Base-by-base conservation (phyloP, 2,113 vertebrate species). In the Gymnorhina tibicen region DNA sequence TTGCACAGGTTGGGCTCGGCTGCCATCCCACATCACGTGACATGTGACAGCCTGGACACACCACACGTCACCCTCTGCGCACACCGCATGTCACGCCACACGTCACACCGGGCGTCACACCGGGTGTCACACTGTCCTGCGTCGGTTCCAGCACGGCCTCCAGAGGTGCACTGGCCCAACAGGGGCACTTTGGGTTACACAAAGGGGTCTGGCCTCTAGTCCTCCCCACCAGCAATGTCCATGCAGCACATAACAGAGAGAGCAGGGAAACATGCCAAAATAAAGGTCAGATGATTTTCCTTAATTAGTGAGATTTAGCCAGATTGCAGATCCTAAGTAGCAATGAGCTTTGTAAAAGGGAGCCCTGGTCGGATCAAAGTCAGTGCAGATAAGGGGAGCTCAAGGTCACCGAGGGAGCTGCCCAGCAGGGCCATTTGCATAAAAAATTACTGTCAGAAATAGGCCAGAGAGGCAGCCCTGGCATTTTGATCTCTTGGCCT, bases 401-500 rank as follows among this genome's bases (percentile, higher is more conserved):
- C 97, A 98, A 98, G 98, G 98, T 98, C 98, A 98, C 98, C 63
- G 95, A 91, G 98, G 97, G 97, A 98, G 97, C 98, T 98, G 98
- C 97, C 98, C 98, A 97, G 97, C 97, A 97, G 97, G 85, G 49
- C 96, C 32, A 98, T 99, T 98, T 98, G 96, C 98, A 99, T 99
- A 98, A 98, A 98, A 98, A 98, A 99, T 98, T 98, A 98, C 98
- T 97, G 97, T 97, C 97, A 97, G 97, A 97, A 98, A 98, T 97
- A 97, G 98, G 97, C 96, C 97, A 96, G 97, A 95, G 97, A 97
- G 97, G 98, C 97, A 98, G 97, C 97, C 95, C 96, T 97, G 98
- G 98, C 96, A 89, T 98, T 98, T 98, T 98, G 98, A 98, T 98
- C 98, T 98, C 97, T 98, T 98, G 98, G 98, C 98, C 98, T 99